Evolutionary conservation across 2,113 vertebrate species (phyloP), one percentile per base, ranked within the genome.

Genomic region (Chaenocephalus aceratus): DNA sequence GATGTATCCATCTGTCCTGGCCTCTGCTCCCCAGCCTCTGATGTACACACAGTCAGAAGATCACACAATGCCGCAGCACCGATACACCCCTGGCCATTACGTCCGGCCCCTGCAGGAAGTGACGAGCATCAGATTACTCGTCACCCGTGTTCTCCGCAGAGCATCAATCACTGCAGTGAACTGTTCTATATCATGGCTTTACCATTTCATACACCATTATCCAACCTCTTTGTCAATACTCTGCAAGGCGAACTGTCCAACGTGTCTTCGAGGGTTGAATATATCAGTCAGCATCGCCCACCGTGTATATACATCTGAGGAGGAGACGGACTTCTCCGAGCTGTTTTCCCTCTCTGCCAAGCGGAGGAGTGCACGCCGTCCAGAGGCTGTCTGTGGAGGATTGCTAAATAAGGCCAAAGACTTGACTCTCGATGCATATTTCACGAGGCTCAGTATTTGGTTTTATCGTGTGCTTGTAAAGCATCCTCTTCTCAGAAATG

Each of bases 1-100:
- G 75, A 86, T 85, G 62, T 54, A 68, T 54, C 86, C 88, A 89
- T 92, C 86, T 91, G 86, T 88, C 80, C 36, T 3, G 64, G n/a
- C 63, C 70, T 53, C 72, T 57, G 72, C 75, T 64, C 30, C 69
- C 36, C 73, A 23, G 59, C 16, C 51, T 15, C 71, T 68, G 74
- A 75, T 76, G 75, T 15, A 53, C 65, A 64, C 61, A 18, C 59
- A 75, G 53, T 60, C 54, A 57, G 74, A 53, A 41, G 57, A 70
- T 46, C 9, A 72, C 75, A 78, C 69, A 61, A 30, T 30, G 30
- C 30, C 3, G 30, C 30, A 30, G 21, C 21, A 7, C 23, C 48
- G 46, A 46, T 59, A 30, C 30, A 30, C 30, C 30, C 21, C 21
- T 21, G 21, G 21, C 21, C 21, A 2, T 30, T 3, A 3, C 30